phyloP scores from a whole-genome alignment of 2,888 invertebrate genomes.

The Tiphia femorata region DNA sequence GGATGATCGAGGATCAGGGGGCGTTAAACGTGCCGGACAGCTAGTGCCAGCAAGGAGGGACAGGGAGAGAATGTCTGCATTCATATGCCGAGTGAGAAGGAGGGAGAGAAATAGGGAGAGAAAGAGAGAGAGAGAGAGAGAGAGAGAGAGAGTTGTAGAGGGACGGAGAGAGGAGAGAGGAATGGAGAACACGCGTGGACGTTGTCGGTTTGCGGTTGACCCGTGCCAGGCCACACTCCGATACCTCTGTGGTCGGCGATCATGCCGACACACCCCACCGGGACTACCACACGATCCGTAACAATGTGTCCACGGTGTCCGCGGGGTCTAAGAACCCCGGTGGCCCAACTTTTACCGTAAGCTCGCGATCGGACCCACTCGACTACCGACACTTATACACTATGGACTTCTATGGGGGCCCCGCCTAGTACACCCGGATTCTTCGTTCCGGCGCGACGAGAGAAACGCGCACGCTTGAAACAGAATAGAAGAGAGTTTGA shows the following conservation, averaged over 20 bases:
- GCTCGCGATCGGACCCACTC: not conserved
- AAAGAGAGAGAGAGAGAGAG: conserved; percentile 16
- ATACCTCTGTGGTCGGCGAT: conserved; percentile 63
- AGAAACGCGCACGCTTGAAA: too few species aligned
- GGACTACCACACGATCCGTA: conserved; percentile 43
- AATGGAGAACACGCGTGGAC: conserved; percentile 57
- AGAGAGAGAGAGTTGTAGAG: conserved; percentile 6
- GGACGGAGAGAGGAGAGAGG: conserved; percentile 29
- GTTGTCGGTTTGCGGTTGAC: conserved; percentile 66
- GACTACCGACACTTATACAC: not conserved
- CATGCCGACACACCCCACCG: conserved; percentile 58
- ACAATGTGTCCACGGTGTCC: too few species aligned
- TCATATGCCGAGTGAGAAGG: too few species aligned
- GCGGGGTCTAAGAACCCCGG: conserved; percentile 33
- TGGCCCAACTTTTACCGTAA: conserved; percentile 14
- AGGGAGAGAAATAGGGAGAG: conserved; percentile 3
- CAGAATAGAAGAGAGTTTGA: too few species aligned
- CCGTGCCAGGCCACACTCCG: conserved; percentile 60
- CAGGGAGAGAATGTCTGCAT: too few species aligned
- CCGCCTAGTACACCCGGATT: too few species aligned
- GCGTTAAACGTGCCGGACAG: too few species aligned
- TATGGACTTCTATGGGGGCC: too few species aligned
- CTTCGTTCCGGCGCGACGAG: too few species aligned
- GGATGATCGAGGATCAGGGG: not conserved
- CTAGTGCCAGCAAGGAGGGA: not conserved